Conservation (phyloP, 2,113 vertebrate species). For the Chelonoidis abingdonii region DNA sequence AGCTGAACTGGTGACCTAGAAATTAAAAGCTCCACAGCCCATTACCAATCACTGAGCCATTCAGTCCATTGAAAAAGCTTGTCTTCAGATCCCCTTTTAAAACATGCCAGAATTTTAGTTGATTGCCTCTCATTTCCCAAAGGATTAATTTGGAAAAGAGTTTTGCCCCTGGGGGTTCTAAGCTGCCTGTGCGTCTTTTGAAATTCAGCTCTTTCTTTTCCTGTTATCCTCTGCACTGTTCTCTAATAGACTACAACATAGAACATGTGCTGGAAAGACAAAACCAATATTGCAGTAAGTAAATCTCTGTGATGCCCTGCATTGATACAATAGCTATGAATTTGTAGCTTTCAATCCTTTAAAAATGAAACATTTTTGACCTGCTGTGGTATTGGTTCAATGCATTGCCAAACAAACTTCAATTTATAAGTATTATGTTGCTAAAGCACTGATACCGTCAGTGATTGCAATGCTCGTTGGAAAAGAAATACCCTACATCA, state of each 20-base stretch:
- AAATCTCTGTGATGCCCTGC: not conserved
- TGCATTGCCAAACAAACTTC: not conserved
- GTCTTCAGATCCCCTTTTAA: accelerated
- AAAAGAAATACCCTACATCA: not conserved
- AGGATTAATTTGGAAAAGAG: not conserved
- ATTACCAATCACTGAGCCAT: not conserved
- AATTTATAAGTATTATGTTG: not conserved
- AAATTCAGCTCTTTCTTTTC: not conserved
- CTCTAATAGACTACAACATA: not conserved
- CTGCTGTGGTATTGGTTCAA: not conserved
- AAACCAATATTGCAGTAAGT: not conserved
- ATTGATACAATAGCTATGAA: not conserved
- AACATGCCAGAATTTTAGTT: not conserved
- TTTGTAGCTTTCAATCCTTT: slow-evolving; percentile 16
- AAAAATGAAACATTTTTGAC: slow-evolving; percentile 30
- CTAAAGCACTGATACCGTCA: not conserved
- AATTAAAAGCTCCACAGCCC: not conserved
- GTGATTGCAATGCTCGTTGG: not conserved
- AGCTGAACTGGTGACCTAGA: slow-evolving; percentile 1
- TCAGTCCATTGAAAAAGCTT: not conserved
- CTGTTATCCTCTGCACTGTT: not conserved
- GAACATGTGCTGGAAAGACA: not conserved
- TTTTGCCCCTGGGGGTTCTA: not conserved
- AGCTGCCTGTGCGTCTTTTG: not conserved
- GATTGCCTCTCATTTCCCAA: not conserved